A percentile compares a stretch with the other conserved stretches of the same genome.
Evolutionary conservation across 1,140 invertebrate genomes (phyloP).

Genomic region (Lineus longissimus): DNA sequence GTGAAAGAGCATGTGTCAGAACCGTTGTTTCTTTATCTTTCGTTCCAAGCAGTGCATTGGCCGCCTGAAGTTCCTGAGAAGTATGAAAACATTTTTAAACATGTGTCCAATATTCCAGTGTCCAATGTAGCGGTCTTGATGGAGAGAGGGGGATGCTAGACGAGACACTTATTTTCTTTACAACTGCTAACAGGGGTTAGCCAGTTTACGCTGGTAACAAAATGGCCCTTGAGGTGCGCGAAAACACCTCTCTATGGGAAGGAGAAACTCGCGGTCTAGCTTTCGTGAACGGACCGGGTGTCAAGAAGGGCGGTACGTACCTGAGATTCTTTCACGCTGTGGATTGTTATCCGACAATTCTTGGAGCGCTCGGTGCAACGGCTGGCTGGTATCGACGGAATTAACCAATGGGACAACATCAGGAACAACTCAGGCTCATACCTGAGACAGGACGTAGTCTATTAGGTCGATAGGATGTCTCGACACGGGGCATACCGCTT

Average conservation of each 20-base stretch:
- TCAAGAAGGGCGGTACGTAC: constrained; percentile 19
- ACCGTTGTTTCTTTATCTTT: constrained; percentile 45
- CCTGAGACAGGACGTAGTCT: not conserved
- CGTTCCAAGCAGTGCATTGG: constrained; percentile 41
- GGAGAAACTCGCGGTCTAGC: constrained; percentile 45
- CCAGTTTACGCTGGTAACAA: constrained; percentile 52
- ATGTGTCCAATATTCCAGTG: constrained; percentile 45
- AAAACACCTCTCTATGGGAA: constrained; percentile 56
- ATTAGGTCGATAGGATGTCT: not conserved
- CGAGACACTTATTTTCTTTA: constrained; percentile 49
- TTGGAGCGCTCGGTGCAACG: not conserved
- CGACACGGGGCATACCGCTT: not conserved
- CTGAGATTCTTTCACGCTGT: constrained; percentile 11
- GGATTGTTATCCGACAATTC: constrained; percentile 11
- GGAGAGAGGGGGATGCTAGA: constrained; percentile 51
- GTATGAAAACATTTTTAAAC: constrained; percentile 42
- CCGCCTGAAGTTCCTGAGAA: constrained; percentile 44
- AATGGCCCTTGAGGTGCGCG: constrained; percentile 53
- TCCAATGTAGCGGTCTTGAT: constrained; percentile 50
- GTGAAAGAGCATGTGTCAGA: constrained; percentile 22
- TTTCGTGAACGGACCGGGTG: constrained; percentile 28
- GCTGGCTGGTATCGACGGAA: not conserved
- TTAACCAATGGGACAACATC: not conserved
- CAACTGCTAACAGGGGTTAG: constrained; percentile 53
- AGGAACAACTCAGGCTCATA: not conserved